Conservation (phyloP, 1,140 invertebrate species). For the Zaprionus davidi region DNA sequence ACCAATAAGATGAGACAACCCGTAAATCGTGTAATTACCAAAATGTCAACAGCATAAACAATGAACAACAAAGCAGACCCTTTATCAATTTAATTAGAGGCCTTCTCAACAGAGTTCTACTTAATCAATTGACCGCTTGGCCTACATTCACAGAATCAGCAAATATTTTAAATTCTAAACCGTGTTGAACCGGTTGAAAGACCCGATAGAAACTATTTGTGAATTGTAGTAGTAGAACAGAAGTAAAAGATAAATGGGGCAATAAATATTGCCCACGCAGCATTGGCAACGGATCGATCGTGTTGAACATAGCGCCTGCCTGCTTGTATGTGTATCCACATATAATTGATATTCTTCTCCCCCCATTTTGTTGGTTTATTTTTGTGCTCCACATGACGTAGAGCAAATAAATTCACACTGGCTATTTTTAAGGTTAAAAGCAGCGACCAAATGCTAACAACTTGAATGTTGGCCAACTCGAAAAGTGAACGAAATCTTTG, state of each 20-base stretch:
- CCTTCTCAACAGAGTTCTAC: background rate
- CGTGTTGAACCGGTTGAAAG: conserved; percentile 11
- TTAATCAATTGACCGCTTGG: conserved; percentile 7
- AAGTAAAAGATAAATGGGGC: conserved; percentile 20
- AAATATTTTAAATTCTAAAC: conserved; percentile 6
- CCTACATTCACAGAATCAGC: conserved; percentile 14
- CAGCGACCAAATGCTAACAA: conserved; percentile 12
- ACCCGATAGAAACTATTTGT: conserved; percentile 21
- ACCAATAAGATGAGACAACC: background rate
- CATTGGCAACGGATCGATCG: conserved; percentile 1
- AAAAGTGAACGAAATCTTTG: background rate
- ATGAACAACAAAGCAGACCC: background rate
- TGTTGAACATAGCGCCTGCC: background rate
- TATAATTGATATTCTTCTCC: background rate
- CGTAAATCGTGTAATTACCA: background rate
- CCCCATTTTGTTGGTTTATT: background rate
- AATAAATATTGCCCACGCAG: conserved; percentile 34
- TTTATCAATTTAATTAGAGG: background rate
- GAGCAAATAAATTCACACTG: conserved; percentile 27
- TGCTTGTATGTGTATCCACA: background rate
- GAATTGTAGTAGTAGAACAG: background rate
- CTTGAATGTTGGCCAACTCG: conserved; percentile 4
- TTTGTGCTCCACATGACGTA: conserved; percentile 22
- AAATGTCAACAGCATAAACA: background rate
- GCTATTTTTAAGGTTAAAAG: conserved; percentile 15